A percentile compares a stretch with the other conserved stretches of the same genome.
These are phyloP conservation scores for Anarhynchus alexandrinus DNA, from an alignment of 2,113 vertebrate genomes.

Conservation along the genomic window DNA sequence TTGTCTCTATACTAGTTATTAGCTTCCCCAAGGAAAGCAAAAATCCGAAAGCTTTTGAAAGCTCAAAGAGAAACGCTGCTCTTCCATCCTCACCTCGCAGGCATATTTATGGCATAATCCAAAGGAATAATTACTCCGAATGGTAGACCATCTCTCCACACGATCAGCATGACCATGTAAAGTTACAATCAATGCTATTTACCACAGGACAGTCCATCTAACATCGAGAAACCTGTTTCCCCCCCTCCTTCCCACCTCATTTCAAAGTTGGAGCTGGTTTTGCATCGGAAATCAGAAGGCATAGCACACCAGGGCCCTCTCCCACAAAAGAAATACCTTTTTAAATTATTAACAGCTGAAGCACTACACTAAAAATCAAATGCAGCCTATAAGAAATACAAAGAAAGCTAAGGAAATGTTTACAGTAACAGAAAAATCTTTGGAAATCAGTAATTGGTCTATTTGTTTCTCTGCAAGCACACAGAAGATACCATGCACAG, in stretches of 20 bases:
- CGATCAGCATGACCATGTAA: background rate
- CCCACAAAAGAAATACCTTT: background rate
- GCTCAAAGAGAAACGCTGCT: background rate
- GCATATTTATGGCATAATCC: background rate
- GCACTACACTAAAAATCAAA: background rate
- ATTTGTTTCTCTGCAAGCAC: background rate
- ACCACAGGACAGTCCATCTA: background rate
- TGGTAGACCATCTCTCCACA: background rate
- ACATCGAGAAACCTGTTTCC: background rate
- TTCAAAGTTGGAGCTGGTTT: background rate
- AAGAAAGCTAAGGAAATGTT: background rate
- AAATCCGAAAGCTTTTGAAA: background rate
- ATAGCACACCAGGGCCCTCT: background rate
- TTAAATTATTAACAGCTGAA: background rate
- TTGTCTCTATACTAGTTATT: constrained; percentile 10
- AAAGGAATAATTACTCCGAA: background rate
- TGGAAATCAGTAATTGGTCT: background rate
- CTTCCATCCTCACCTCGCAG: background rate
- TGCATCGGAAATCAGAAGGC: background rate
- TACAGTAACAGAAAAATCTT: background rate
- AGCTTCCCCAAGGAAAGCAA: constrained; percentile 10
- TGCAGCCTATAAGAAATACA: fast-evolving
- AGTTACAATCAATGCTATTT: background rate
- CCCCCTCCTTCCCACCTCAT: background rate
- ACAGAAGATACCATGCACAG: fast-evolving